Evolutionary conservation across 2,113 vertebrate genomes (phyloP).

Genomic region (Laticauda laticaudata): DNA sequence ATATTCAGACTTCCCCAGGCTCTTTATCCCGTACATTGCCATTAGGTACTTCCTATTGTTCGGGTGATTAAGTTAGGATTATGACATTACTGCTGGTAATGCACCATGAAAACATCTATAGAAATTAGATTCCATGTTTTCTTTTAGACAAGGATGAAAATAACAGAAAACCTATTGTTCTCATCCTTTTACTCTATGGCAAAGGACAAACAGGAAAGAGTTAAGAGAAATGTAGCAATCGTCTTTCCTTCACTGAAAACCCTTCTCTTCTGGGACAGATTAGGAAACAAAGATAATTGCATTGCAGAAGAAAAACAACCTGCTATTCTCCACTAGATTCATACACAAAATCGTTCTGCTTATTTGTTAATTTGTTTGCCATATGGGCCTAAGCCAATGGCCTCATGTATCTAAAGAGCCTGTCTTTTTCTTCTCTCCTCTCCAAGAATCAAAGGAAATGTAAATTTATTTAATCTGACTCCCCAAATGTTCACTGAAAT

Average conservation of each 20-base stretch:
- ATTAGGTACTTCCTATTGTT: slow-evolving; percentile 10
- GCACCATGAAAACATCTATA: slow-evolving; percentile 1
- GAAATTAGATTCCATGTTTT: neutral
- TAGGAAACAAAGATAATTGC: slow-evolving; percentile 2
- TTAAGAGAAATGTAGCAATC: neutral
- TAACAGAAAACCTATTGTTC: slow-evolving; percentile 6
- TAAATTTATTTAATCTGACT: neutral
- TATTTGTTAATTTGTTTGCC: neutral
- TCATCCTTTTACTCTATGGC: neutral
- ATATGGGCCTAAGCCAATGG: neutral
- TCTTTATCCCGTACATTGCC: neutral
- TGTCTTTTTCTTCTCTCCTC: neutral
- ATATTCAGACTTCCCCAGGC: neutral
- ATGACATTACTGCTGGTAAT: slow-evolving; percentile 8
- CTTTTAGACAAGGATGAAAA: neutral
- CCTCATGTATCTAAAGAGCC: neutral
- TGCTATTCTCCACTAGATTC: neutral
- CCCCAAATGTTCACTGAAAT: neutral
- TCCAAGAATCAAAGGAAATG: neutral
- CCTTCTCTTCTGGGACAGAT: neutral
- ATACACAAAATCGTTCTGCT: neutral
- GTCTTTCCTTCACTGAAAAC: neutral
- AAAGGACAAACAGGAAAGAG: neutral
- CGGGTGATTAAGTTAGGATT: slow-evolving; percentile 4
- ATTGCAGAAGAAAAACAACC: neutral